These are phyloP conservation scores for Xiphydria camelus DNA, from an alignment of 2,888 invertebrate genomes.

Conservation along the genomic window DNA sequence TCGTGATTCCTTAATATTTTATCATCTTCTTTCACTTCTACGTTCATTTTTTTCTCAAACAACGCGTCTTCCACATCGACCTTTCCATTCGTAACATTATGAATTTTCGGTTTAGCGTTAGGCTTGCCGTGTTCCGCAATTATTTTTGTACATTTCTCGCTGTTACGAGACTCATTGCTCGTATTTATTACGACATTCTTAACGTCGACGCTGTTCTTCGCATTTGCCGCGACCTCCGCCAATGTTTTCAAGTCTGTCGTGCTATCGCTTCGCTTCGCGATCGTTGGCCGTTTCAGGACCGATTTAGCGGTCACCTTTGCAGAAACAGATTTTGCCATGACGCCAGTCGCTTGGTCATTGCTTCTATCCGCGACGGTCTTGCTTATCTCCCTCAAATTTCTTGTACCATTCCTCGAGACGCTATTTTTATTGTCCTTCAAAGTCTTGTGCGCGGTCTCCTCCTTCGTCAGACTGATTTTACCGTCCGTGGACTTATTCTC, in stretches of 20 bases:
- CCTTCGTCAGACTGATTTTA: constrained; percentile 29
- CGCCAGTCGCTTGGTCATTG: constrained; percentile 26
- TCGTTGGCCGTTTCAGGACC: constrained; percentile 30
- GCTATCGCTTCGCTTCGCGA: constrained; percentile 8
- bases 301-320: constrained; percentile 35
- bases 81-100: constrained; percentile 44
- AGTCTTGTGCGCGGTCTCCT: constrained; percentile 52
- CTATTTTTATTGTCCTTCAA: constrained; percentile 46
- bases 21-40: constrained; percentile 11
- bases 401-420: constrained; percentile 35
- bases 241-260: constrained; percentile 28
- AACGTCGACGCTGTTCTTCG: background rate
- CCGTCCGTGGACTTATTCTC: constrained; percentile 44
- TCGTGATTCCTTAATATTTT: too few species aligned
- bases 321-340: constrained; percentile 36
- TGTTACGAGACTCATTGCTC: background rate
- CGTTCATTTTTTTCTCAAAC: constrained; percentile 10
- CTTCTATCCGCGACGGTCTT: constrained; percentile 32
- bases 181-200: background rate
- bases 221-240: background rate
- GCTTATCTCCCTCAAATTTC: constrained; percentile 34
- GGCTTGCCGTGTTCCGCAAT: constrained; percentile 9
- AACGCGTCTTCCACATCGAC: constrained; percentile 26
- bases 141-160: too few species aligned
- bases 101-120: constrained; percentile 25